Percentiles rank a stretch among this genome's conserved stretches.
These are phyloP conservation scores for Dromius quadrimaculatus DNA, from an alignment of 2,888 invertebrate genomes.

Conservation along the genomic window DNA sequence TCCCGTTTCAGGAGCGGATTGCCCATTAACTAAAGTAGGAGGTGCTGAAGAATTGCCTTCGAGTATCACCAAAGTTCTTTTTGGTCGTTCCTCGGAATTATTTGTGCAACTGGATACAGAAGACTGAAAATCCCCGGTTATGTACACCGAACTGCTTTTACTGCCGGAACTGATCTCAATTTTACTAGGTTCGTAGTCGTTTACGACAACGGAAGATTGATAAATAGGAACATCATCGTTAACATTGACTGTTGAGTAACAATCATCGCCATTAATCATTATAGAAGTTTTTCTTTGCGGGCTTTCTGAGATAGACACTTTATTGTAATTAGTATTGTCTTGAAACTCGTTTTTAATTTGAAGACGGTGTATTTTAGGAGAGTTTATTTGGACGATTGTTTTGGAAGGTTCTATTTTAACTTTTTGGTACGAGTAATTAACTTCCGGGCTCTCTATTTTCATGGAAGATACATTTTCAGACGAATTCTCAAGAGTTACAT, in stretches of 20 bases:
- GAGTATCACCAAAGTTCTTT: constrained; percentile 62
- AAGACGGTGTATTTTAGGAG: constrained; percentile 66
- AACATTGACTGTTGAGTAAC: constrained; percentile 81
- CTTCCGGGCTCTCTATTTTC: constrained; percentile 37
- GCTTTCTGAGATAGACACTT: constrained; percentile 61
- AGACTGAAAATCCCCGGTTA: constrained; percentile 61
- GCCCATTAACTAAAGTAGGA: constrained; percentile 49
- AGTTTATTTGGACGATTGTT: constrained; percentile 68
- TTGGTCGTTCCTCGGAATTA: constrained; percentile 46
- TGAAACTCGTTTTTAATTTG: constrained; percentile 69
- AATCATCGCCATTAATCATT: constrained; percentile 80
- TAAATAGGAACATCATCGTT: constrained; percentile 77
- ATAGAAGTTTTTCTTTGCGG: constrained; percentile 74
- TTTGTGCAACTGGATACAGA: constrained; percentile 43
- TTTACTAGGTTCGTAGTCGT: constrained; percentile 66
- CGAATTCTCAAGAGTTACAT: not conserved
- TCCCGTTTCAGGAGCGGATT: constrained; percentile 43
- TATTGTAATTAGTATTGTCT: constrained; percentile 57
- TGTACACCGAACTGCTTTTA: constrained; percentile 64
- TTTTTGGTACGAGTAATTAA: constrained; percentile 37
- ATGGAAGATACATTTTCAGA: constrained; percentile 36
- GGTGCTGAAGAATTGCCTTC: constrained; percentile 62
- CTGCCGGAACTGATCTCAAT: constrained; percentile 55
- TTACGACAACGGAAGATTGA: constrained; percentile 80
- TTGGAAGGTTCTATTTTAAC: constrained; percentile 59